These are phyloP conservation scores for Sorex maritimensis DNA, from an alignment of 2,797 vertebrate species.

Conservation along the genomic window DNA sequence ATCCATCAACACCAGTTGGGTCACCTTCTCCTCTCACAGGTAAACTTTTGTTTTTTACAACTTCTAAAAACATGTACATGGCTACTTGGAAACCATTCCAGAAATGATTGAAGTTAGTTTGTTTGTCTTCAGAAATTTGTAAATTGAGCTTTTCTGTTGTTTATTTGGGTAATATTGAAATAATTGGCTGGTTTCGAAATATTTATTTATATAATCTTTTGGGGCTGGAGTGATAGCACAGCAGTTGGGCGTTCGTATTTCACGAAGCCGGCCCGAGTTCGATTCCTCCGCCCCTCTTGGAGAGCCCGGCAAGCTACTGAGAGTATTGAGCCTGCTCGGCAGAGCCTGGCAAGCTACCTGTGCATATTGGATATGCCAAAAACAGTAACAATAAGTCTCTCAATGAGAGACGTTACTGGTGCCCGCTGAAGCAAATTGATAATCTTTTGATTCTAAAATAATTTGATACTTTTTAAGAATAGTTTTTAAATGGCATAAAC, in stretches of 20 bases:
- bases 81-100: constrained; percentile 4
- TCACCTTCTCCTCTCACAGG: constrained; percentile 98
- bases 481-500: constrained; percentile 63
- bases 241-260: too few species aligned
- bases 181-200: constrained; percentile 60
- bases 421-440: too few species aligned
- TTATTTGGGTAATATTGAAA: constrained; percentile 60
- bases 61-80: constrained; percentile 51
- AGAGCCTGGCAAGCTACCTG: too few species aligned
- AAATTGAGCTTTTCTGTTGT: constrained; percentile 24
- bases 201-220: background rate
- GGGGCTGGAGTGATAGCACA: too few species aligned
- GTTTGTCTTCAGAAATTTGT: constrained; percentile 38
- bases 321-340: too few species aligned
- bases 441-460: constrained; percentile 56
- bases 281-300: too few species aligned
- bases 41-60: constrained; percentile 87
- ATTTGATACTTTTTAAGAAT: constrained; percentile 49
- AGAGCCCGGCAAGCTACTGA: too few species aligned
- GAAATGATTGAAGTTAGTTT: constrained; percentile 49
- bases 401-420: too few species aligned
- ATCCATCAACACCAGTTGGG: constrained; percentile 98
- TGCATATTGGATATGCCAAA: too few species aligned
- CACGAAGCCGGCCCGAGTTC: too few species aligned
- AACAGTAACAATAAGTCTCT: too few species aligned